These are phyloP conservation scores for Todiramphus chloris DNA, from an alignment of 2,113 vertebrate genomes.

Conservation along the genomic window DNA sequence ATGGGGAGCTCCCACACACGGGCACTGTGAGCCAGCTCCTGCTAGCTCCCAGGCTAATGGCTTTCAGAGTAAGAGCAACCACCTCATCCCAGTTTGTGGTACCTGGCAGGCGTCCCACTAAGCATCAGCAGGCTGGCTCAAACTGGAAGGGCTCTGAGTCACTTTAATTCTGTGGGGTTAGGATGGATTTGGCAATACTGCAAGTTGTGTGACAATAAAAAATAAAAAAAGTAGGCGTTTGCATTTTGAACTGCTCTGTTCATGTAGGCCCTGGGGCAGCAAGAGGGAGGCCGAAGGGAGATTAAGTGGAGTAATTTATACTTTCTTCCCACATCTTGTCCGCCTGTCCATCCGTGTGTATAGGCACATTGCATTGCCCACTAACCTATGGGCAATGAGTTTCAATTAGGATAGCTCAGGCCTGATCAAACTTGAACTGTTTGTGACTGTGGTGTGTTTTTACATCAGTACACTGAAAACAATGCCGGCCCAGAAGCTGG, in stretches of 20 bases:
- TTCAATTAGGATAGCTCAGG: not conserved
- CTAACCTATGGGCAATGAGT: not conserved
- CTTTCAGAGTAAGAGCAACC: not conserved
- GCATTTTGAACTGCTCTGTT: not conserved
- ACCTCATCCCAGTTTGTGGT: not conserved
- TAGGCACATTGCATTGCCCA: no score
- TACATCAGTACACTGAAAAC: not conserved
- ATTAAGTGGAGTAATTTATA: not conserved
- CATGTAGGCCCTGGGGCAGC: not conserved
- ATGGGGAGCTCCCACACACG: not conserved
- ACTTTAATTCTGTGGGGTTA: not conserved
- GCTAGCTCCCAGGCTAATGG: not conserved
- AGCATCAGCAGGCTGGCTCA: not conserved
- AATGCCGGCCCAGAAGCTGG: not conserved
- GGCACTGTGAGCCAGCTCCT: not conserved
- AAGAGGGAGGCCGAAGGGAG: not conserved
- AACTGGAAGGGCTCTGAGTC: not conserved
- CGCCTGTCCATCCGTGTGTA: not conserved
- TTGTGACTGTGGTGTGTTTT: not conserved
- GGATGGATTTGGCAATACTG: not conserved
- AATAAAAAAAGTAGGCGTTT: not conserved
- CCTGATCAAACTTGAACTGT: not conserved
- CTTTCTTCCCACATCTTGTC: not conserved
- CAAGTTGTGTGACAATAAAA: not conserved
- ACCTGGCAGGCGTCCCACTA: constrained; percentile 2